Evolutionary conservation across 2,797 vertebrate species (phyloP).

Genomic region (Syndactyla subalaris): DNA sequence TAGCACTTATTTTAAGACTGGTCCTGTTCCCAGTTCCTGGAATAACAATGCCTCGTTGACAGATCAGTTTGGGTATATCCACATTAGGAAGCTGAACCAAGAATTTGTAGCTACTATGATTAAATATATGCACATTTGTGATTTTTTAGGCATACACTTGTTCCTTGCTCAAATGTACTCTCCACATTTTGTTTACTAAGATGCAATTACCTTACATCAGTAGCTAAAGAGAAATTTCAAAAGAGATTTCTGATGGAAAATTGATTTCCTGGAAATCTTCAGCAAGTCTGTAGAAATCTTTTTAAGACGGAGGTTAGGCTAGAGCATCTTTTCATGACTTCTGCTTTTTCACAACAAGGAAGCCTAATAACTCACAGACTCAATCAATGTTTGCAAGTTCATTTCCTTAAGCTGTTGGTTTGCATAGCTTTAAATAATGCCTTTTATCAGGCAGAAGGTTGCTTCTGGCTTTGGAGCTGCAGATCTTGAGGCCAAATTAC

Average conservation of each 20-base stretch:
- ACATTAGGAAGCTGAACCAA: not conserved
- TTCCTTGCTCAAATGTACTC: rapidly evolving
- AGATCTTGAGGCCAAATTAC: not conserved
- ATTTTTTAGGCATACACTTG: not conserved
- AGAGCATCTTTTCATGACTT: not conserved
- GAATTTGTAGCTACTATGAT: not conserved
- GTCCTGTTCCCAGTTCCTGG: not conserved
- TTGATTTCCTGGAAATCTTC: not conserved
- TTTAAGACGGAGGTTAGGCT: not conserved
- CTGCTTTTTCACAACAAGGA: not conserved
- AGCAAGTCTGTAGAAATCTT: not conserved
- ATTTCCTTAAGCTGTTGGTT: not conserved
- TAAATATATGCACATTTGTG: not conserved
- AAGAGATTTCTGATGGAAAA: not conserved
- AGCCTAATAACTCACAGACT: not conserved
- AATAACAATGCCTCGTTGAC: not conserved
- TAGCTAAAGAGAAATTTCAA: not conserved
- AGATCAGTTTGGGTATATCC: not conserved
- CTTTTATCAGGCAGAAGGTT: not conserved
- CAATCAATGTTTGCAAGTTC: not conserved
- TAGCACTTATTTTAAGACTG: not conserved
- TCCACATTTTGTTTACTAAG: not conserved
- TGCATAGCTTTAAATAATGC: not conserved
- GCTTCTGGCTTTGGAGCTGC: not conserved
- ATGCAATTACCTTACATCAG: not conserved